Evolutionary conservation across 2,888 invertebrate genomes (phyloP), one percentile per base, ranked within the genome.

Genomic region (Stenodera caucasica): DNA sequence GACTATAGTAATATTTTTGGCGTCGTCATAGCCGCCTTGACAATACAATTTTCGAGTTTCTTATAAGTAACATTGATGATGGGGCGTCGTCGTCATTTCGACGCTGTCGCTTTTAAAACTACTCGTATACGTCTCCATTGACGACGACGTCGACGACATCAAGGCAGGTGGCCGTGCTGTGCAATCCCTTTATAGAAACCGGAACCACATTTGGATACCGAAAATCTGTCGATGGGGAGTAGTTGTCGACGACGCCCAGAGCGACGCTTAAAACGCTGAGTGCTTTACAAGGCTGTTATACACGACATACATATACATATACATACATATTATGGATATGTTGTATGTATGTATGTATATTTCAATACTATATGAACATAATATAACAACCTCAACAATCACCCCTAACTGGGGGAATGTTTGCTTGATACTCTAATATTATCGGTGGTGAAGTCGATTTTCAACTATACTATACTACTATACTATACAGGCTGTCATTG

Each of bases 181-280:
- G 63, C 56, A 58, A 53, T 60, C 62, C 64, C 63, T 66, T 66
- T 66, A 67, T 68, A 65, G 58, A 60, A 57, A 57, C 61, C 63
- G 62, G 62, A 62, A 61, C 66, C 53, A 54, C 66, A 66, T 70
- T 69, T 64, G 64, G 64, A 65, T 66, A 61, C 70, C 70, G 66
- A 68, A 40, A 71, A 71, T 70, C 67, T 67, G 67, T 51, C 71
- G 54, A 64, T 63, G 61, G 71, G 71, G 70, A 69, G 66, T 64
- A 54, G 51, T 68, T 68, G 67, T 65, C 63, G 62, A 18, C 50
- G 63, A 37, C 65, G 55, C 64, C 66, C 69, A 59, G 55, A 55
- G 62, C 67, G 63, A 56, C 60, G 63, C 64, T 70, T 66, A 65
- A 61, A 68, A 65, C 64, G 67, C 67, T 64, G 64, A 64, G 66